A percentile compares a stretch with the other conserved stretches of the same genome.
These are phyloP conservation scores for Ennomos quercinarius DNA, from an alignment of 2,888 invertebrate genomes.

Conservation along the genomic window DNA sequence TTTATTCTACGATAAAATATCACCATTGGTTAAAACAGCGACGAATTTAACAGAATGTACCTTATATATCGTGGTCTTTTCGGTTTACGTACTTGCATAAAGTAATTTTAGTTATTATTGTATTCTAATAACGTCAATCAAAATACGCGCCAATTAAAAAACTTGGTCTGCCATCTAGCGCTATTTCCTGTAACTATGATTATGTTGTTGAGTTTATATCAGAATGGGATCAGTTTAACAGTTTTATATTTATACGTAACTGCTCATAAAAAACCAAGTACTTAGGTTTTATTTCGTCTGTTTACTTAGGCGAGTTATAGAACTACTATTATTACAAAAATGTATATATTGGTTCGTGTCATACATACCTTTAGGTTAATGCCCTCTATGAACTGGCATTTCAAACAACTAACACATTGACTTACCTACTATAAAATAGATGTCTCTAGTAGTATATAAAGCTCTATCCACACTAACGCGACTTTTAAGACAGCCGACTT, in stretches of 20 bases:
- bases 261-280: no score
- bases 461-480: conserved; percentile 25
- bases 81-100: no score
- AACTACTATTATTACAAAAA: no score
- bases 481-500: conserved; percentile 11
- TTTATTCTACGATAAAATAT: no score
- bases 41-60: no score
- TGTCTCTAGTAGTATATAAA: conserved; percentile 22
- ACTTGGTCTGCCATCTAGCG: conserved; percentile 8
- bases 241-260: no score
- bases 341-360: no score
- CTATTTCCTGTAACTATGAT: neutral
- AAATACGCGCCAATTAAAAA: conserved; percentile 1
- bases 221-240: no score
- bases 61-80: no score
- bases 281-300: no score
- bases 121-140: conserved; percentile 12
- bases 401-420: neutral
- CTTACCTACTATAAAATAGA: conserved; percentile 15
- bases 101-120: conserved; percentile 24
- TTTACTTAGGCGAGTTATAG: no score
- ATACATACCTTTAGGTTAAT: neutral
- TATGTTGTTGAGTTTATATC: neutral
- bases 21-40: no score
- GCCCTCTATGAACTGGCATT: conserved; percentile 21